Evolutionary conservation across 2,888 invertebrate genomes (phyloP).

Genomic region (Eustalomyia histrio): DNA sequence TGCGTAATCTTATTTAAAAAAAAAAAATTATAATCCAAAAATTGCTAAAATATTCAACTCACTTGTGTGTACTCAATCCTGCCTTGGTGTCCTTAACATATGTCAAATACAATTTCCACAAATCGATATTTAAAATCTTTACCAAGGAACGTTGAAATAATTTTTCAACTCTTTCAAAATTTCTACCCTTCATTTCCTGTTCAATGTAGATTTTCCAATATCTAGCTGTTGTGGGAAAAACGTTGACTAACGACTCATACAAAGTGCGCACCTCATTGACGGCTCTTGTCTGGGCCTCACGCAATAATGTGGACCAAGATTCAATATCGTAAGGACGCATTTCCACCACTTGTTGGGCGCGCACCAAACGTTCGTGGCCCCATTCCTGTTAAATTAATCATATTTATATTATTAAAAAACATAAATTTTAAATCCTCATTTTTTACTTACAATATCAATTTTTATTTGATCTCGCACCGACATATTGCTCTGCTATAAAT

Average conservation of each 20-base stretch:
- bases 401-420: not conserved
- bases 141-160: slow-evolving; percentile 98
- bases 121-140: slow-evolving; percentile 98
- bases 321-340: slow-evolving; percentile 96
- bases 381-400: slow-evolving; percentile 83
- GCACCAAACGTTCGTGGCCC: slow-evolving; percentile 91
- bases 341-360: slow-evolving; percentile 92
- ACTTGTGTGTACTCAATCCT: slow-evolving; percentile 95
- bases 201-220: slow-evolving; percentile 99
- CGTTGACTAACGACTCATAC: slow-evolving; percentile 95
- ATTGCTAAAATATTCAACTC: slow-evolving; percentile 80
- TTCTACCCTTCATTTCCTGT: slow-evolving; percentile 97
- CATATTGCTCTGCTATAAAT: slow-evolving; percentile 68
- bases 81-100: slow-evolving; percentile 99
- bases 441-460: slow-evolving; percentile 78
- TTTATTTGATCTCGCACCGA: slow-evolving; percentile 78
- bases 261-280: slow-evolving; percentile 94
- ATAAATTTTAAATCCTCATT: not conserved
- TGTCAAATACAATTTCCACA: slow-evolving; percentile 98
- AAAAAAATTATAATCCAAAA: slow-evolving; percentile 30
- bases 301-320: slow-evolving; percentile 97
- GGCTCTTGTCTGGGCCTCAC: slow-evolving; percentile 93
- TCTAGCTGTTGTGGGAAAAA: slow-evolving; percentile 97
- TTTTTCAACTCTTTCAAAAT: slow-evolving; percentile 99
- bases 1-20: too few relatives aligned